Percentiles rank a stretch among this genome's conserved stretches.
Evolutionary conservation across 2,113 vertebrate genomes (phyloP).

Genomic region (Pholis gunnellus): DNA sequence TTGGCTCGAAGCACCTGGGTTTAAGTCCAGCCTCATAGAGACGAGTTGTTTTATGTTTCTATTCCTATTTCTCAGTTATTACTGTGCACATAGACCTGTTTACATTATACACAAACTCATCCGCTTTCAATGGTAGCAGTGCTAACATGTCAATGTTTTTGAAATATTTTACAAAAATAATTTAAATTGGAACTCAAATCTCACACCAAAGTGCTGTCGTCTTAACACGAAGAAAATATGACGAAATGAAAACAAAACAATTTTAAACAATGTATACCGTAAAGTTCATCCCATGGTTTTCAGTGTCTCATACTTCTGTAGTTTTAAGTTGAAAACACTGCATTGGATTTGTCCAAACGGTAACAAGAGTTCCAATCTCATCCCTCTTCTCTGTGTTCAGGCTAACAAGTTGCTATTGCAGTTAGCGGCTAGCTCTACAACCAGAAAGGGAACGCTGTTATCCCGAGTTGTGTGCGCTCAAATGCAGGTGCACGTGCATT

Average conservation of each 20-base stretch:
- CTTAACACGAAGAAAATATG: constrained; percentile 3
- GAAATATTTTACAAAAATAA: background rate
- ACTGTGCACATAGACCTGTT: background rate
- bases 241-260: too few relatives aligned
- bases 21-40: background rate
- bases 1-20: background rate
- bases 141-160: background rate
- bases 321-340: constrained; percentile 13
- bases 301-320: background rate
- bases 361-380: background rate
- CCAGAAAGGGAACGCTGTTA: background rate
- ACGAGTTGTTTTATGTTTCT: background rate
- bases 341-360: background rate
- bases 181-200: background rate
- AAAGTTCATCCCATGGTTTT: background rate
- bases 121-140: background rate
- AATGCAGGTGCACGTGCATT: background rate
- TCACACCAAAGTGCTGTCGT: background rate
- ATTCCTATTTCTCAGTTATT: background rate
- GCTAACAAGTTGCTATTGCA: background rate
- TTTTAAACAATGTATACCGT: background rate
- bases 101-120: background rate
- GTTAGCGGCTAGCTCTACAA: background rate
- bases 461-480: background rate
- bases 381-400: background rate